Base-by-base conservation (phyloP, 2,888 invertebrate genomes). In the Anorthoa munda region DNA sequence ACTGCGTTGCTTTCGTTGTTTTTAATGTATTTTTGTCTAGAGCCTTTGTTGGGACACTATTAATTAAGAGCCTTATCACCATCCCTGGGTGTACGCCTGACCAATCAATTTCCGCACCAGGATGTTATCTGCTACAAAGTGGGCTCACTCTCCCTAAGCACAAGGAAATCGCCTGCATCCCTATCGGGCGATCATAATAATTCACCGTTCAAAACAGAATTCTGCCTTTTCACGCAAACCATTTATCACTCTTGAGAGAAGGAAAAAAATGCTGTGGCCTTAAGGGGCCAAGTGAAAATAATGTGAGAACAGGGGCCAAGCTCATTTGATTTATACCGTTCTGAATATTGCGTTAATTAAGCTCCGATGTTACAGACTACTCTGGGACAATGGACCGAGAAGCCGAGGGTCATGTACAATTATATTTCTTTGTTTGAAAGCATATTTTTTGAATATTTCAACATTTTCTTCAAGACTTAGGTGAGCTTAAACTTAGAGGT, bases 251-350 rank as follows among this genome's bases (percentile, higher is more conserved):
- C 89, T 87, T 77, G 85, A 76, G 89, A 90, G 92, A 89, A 88
- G 87, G 92, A 93, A 93, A 94, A 93, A 93, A 92, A 90, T 91
- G 90, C 91, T 87, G 84, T 86, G 90, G 90, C 87, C 93, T 91
- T 89, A 86, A 89, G 90, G 89, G 90, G 89, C 88, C 87, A 82
- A 87, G 86, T 87, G 90, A 91, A 91, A 92, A 92, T 93, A 92
- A 93, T 91, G 92, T 90, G 87, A 85, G 90, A 86, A 89, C 87
- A 86, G 87, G 82, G 88, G 86, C 86, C 79, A 83, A 87, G 84
- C 82, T 86, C 85, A 87, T 92, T 92, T 92, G 92, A 93, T 93
- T 93, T 93, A 93, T 92, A 87, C 81, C 84, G 79, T 77, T 79
- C 77, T 84, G 86, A 86, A 87, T 80, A 81, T 83, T 83, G 79